These are phyloP conservation scores for Litocranius walleri DNA, from an alignment of 2,113 vertebrate genomes.

Conservation along the genomic window DNA sequence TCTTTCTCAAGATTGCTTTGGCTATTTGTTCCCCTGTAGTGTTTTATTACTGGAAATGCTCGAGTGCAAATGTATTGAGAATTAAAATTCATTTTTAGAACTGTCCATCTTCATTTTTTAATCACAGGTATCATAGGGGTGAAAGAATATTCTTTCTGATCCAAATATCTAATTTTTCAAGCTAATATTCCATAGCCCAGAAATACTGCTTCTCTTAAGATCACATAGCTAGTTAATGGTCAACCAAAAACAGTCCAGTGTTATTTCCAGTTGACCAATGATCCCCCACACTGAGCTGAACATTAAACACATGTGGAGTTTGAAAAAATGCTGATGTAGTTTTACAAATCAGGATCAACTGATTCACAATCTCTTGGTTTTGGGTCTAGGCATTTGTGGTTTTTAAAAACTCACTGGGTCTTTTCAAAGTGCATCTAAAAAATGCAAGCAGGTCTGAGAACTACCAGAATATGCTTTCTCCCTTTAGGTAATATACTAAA, in stretches of 20 bases:
- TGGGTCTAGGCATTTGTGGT: background rate
- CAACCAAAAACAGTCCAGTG: background rate
- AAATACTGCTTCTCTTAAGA: background rate
- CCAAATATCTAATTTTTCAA: background rate
- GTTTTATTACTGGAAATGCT: background rate
- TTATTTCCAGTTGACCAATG: background rate
- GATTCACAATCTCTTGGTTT: background rate
- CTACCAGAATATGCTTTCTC: background rate
- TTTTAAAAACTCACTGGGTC: background rate
- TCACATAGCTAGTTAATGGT: background rate
- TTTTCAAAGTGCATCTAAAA: background rate
- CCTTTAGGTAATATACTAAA: background rate
- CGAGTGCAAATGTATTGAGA: background rate
- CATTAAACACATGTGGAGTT: background rate
- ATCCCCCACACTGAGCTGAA: background rate
- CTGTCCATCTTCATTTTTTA: conserved; percentile 2
- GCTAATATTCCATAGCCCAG: background rate
- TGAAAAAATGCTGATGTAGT: background rate
- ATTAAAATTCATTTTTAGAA: background rate
- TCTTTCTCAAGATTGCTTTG: background rate
- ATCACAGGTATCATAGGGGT: background rate
- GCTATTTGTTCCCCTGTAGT: background rate
- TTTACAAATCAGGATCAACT: background rate
- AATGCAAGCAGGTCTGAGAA: background rate
- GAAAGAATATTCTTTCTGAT: background rate